Base-by-base conservation (phyloP, 2,888 invertebrate genomes). In the Suillia variegata region DNA sequence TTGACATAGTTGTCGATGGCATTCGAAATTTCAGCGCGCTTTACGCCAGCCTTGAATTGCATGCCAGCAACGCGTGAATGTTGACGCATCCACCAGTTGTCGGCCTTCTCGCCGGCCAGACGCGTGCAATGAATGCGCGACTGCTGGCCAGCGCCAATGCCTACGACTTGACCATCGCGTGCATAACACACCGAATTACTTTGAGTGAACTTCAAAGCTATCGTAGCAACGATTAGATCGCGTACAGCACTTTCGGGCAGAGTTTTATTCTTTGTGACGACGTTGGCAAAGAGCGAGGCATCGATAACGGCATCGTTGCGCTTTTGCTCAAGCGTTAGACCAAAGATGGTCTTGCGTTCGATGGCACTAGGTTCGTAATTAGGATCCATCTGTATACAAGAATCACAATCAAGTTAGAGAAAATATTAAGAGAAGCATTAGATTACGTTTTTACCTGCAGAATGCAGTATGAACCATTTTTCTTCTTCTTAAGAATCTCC, bases 111-210 rank as follows among this genome's bases (percentile, higher is more conserved):
- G 49, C 97, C 98, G 59, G 98, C 98, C 70, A 99, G 86, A 69
- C 98, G 87, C 1, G 98, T 98, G 84, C 98, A 99, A 83, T 99
- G 98, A 76, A 99, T 98, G 66, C 98, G 88, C 0, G 96, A 97
- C 82, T 99, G 98, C 78, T 99, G 98, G 0, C 98, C 98, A n/a
- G 98, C 98, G 24, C 98, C 98, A 71, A 97, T 97, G 17, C 98
- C 98, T 72, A 98, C 89, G 13, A 94, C 91, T 85, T 91, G 83
- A 0, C 79, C 80, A 81, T 96, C 92, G 70, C 90, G 90, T 0
- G 98, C 97, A 75, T 92, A 98, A 79, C 98, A 98, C 0, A 99
- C 98, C 0, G 97, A 98, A 83, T 99, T 99, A 71, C 98, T 98
- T 82, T 99, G 98, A 0, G 98, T 97, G 78, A 96, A 99, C 80